Evolutionary conservation across 2,888 invertebrate species (phyloP).

Genomic region (Bibio marci): DNA sequence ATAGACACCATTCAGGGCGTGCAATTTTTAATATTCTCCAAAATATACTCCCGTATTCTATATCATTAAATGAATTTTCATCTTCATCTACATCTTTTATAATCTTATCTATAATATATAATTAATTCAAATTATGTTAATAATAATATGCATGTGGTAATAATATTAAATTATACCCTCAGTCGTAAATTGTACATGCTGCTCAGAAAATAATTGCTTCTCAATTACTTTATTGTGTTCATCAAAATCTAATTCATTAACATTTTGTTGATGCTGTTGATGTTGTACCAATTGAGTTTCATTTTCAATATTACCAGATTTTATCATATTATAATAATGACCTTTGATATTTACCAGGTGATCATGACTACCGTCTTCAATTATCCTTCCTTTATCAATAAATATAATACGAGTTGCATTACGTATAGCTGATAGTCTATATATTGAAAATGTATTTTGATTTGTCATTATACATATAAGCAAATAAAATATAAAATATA

Average conservation of each 20-base stretch:
- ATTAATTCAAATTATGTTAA: not conserved
- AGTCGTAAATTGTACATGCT: slow-evolving; percentile 5
- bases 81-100: slow-evolving; percentile 11
- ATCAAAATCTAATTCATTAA: not conserved
- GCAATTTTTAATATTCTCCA: slow-evolving; percentile 45
- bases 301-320: slow-evolving; percentile 20
- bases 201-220: slow-evolving; percentile 15
- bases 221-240: not conserved
- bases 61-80: slow-evolving; percentile 17
- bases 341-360: slow-evolving; percentile 46
- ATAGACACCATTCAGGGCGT: slow-evolving; percentile 47
- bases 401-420: slow-evolving; percentile 53
- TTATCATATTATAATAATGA: slow-evolving; percentile 49
- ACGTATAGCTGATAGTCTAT: slow-evolving; percentile 44
- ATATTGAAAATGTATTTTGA: not conserved
- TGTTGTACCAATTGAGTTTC: not conserved
- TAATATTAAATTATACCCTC: no score
- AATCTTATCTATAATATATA: no score
- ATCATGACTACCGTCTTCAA: slow-evolving; percentile 58
- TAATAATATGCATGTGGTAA: no score
- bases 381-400: slow-evolving; percentile 50
- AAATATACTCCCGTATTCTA: slow-evolving; percentile 19
- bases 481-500: slow-evolving; percentile 11
- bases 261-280: no score
- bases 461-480: slow-evolving; percentile 15